Evolutionary conservation across 2,113 vertebrate species (phyloP).

Genomic region (Hypomesus transpacificus): DNA sequence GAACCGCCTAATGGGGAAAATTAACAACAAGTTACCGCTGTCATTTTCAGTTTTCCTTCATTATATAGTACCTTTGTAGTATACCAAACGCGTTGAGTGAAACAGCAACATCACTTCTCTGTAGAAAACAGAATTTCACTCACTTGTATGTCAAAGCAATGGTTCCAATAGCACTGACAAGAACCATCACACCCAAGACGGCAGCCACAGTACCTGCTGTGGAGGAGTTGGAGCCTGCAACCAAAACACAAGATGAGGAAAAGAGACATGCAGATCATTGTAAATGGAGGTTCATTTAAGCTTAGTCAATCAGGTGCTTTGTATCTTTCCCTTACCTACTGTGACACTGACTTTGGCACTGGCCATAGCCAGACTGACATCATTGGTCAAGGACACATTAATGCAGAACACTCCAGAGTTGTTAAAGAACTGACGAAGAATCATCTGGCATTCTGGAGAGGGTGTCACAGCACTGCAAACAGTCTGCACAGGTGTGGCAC

Average conservation of each 20-base stretch:
- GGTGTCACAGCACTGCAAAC: slow-evolving; percentile 76
- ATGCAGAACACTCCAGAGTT: slow-evolving; percentile 86
- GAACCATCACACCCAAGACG: slow-evolving; percentile 71
- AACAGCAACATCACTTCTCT: not conserved
- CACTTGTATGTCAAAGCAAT: slow-evolving; percentile 80
- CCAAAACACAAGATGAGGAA: slow-evolving; percentile 20
- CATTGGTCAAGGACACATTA: slow-evolving; percentile 87
- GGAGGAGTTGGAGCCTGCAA: slow-evolving; percentile 63
- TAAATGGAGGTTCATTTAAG: no score
- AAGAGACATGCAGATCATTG: not conserved
- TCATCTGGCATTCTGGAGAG: slow-evolving; percentile 80
- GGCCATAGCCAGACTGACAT: slow-evolving; percentile 82
- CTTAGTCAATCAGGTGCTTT: not conserved
- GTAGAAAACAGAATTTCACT: slow-evolving; percentile 30
- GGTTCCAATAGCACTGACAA: slow-evolving; percentile 69
- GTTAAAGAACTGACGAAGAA: slow-evolving; percentile 85
- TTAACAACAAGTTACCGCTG: not conserved
- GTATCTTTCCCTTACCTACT: slow-evolving; percentile 58
- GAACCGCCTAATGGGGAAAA: slow-evolving; percentile 61
- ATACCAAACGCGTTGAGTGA: not conserved
- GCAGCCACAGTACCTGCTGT: slow-evolving; percentile 63
- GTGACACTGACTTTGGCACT: slow-evolving; percentile 81
- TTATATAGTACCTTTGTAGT: not conserved
- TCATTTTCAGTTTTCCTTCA: not conserved
- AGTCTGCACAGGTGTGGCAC: slow-evolving; percentile 72